Conservation (phyloP, 2,888 invertebrate species). For the Tenthredo scrophulariae region DNA sequence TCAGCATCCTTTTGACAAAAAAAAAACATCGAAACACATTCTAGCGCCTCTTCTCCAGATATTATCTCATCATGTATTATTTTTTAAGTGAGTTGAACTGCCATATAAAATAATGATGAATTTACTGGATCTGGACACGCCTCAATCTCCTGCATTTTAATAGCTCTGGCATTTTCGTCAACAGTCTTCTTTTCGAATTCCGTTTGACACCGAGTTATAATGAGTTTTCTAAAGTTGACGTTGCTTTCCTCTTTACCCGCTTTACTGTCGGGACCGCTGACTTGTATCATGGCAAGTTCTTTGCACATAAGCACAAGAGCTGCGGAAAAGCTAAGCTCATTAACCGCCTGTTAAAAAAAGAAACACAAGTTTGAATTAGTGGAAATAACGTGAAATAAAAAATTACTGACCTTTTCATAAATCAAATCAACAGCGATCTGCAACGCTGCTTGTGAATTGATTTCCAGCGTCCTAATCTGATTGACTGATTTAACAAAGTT, state of each 20-base stretch:
- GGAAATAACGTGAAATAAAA: neutral
- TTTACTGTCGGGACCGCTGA: conserved; percentile 79
- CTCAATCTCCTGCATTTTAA: conserved; percentile 81
- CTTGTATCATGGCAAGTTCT: conserved; percentile 85
- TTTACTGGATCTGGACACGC: conserved; percentile 80
- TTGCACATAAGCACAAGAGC: conserved; percentile 94
- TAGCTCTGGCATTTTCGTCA: conserved; percentile 80
- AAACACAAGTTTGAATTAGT: conserved; percentile 4
- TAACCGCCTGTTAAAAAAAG: conserved; percentile 83
- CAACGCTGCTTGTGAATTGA: conserved; percentile 89
- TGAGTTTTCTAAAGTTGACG: conserved; percentile 86
- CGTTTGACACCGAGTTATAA: conserved; percentile 91
- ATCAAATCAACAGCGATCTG: conserved; percentile 93
- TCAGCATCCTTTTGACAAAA: conserved; percentile 49
- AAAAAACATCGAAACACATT: conserved; percentile 37
- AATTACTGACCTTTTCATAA: conserved; percentile 88
- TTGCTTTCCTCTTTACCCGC: conserved; percentile 70
- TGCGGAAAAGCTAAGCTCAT: conserved; percentile 95
- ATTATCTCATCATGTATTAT: conserved; percentile 25
- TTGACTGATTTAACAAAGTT: conserved; percentile 91
- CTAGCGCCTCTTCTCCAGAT: conserved; percentile 8
- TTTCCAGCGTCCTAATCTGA: conserved; percentile 88
- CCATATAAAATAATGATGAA: no score
- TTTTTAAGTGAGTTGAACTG: neutral
- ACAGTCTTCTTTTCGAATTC: conserved; percentile 93